Evolutionary conservation across 53 echinoderm and acorn worm genomes (phyloP), one percentile per base, ranked within the genome.

Genomic region (Zoroaster sp.): DNA sequence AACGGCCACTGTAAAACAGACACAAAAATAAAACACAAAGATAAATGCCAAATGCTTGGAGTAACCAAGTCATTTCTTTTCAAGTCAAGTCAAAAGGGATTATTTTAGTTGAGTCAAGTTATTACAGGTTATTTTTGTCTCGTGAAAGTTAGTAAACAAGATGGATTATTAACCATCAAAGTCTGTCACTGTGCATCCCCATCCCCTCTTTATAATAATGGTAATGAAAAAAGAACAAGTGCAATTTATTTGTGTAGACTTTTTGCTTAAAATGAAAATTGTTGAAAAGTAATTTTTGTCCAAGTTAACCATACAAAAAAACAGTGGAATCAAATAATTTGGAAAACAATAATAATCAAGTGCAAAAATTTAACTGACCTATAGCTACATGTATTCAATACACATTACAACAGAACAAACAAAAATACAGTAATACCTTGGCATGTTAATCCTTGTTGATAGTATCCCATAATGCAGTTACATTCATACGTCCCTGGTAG

Each of bases 401-500:
- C 5, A 65, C 5, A 18, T 65, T 8, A 21, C 10, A 5, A 14
- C 66, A 65, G 20, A 65, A 65, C 20, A 72, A 2, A 4, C 5
- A 15, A 52, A 15, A 17, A 63, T 0, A 38, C 18, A 31, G 14
- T 0, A 35, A n/a, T 83, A 83, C 83, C 47, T 83, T 46, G 36
- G 37, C 83, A 83, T 9, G 15, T 12, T 11, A 35, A 15, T 33
- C 17, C 18, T 33, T 69, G 30, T 35, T 31, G 12, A 46, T 89
- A 94, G 83, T 66, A 96, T 8, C 90, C 90, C 13, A 90, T 88
- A 8, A 77, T 43, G 41, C 96, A 96, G 33, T 67, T 85, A 40
- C 96, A 96, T 9, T 92, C 73, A 70, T 69, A 88, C 0, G 75
- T 67, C 15, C 66, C 94, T 39, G 89, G 73, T 17, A 83, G 41